phyloP scores from a whole-genome alignment of 2,888 invertebrate genomes.

The Branchipolynoe longqiensis region DNA sequence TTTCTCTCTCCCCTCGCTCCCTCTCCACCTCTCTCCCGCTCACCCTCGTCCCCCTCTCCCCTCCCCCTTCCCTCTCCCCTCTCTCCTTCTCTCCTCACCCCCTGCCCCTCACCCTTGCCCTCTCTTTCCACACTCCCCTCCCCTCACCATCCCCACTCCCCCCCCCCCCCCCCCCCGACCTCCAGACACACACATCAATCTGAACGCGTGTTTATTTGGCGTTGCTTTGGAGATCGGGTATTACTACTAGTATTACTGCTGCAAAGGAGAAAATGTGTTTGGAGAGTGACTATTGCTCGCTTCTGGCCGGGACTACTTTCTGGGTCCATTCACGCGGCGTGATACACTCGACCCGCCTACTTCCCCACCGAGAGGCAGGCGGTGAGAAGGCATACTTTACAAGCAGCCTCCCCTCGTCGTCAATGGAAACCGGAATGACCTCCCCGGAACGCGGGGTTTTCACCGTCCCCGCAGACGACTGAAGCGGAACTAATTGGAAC shows the following conservation, averaged over 20 bases:
- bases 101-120: neutral
- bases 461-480: neutral
- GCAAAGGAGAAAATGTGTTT: neutral
- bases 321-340: too few species aligned
- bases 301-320: too few species aligned
- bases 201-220: too few species aligned
- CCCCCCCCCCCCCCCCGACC: too few species aligned
- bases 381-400: conserved; percentile 25
- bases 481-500: conserved; percentile 35
- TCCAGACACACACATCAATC: too few species aligned
- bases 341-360: too few species aligned
- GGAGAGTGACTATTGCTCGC: too few species aligned
- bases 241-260: neutral
- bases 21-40: neutral
- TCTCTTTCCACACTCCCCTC: neutral
- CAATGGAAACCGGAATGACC: conserved; percentile 30
- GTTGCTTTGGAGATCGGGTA: neutral
- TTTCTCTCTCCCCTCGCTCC: neutral
- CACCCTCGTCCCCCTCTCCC: neutral
- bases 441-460: neutral
- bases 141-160: too few species aligned
- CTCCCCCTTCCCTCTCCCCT: neutral
- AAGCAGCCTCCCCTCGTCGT: neutral
- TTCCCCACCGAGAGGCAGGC: too few species aligned
- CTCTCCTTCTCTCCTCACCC: neutral